Conservation (phyloP, 2,888 invertebrate genomes). For the Sussaba pulchella region DNA sequence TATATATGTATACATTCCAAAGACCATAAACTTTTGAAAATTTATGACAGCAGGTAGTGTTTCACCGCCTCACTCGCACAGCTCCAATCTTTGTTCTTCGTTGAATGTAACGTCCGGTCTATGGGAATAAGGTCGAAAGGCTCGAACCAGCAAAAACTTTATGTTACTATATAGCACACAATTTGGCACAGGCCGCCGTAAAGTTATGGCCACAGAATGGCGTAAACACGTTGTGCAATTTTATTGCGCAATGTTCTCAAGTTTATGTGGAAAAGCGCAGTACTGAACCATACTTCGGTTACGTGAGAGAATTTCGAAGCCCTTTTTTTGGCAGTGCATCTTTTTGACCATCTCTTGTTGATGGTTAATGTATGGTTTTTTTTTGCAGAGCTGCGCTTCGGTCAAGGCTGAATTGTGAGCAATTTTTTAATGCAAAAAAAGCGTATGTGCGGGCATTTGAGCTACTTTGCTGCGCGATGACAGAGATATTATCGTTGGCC, state of each 20-base stretch:
- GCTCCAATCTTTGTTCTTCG: conserved; percentile 24
- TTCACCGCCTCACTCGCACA: conserved; percentile 26
- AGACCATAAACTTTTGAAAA: conserved; percentile 50
- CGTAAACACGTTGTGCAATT: conserved; percentile 72
- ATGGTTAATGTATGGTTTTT: too few relatives aligned
- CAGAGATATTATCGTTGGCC: too few relatives aligned
- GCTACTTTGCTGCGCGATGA: too few relatives aligned
- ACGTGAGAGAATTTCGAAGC: too few relatives aligned
- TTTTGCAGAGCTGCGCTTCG: too few relatives aligned
- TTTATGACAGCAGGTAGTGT: conserved; percentile 49
- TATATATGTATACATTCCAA: conserved; percentile 5
- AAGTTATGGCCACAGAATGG: conserved; percentile 69
- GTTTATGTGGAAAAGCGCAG: too few relatives aligned
- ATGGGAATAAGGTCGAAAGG: conserved; percentile 13
- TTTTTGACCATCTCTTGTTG: too few relatives aligned
- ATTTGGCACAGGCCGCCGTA: conserved; percentile 46
- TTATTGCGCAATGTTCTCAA: conserved; percentile 54
- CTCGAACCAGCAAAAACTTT: conserved; percentile 33
- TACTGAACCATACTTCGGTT: too few relatives aligned
- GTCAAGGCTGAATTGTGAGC: too few relatives aligned
- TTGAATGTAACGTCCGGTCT: background rate
- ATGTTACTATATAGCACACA: conserved; percentile 33
- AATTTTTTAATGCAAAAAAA: too few relatives aligned
- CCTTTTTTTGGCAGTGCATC: too few relatives aligned
- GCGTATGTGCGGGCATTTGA: too few relatives aligned